Conservation (phyloP, 2,888 invertebrate species). For the Drosophila subsilvestris region DNA sequence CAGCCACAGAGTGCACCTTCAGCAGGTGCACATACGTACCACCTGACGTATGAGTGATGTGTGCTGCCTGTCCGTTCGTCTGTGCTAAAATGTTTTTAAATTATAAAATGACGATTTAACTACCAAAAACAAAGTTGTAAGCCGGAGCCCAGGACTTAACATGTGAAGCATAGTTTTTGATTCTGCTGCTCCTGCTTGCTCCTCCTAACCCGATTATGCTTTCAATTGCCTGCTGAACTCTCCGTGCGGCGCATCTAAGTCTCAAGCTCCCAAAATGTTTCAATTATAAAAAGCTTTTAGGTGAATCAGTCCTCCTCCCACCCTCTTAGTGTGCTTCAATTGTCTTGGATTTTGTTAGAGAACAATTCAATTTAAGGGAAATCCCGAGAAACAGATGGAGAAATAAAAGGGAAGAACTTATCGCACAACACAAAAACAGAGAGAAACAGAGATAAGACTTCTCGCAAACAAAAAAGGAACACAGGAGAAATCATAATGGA, state of each 20-base stretch:
- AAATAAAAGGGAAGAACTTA: neutral
- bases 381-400: neutral
- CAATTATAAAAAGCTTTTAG: constrained; percentile 63
- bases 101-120: constrained; percentile 41
- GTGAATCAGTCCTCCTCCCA: constrained; percentile 27
- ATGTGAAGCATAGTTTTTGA: constrained; percentile 20
- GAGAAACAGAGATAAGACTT: neutral
- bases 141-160: neutral
- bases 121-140: constrained; percentile 15
- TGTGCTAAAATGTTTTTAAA: constrained; percentile 25
- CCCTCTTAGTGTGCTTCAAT: constrained; percentile 31
- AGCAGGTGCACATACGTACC: too few species aligned
- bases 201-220: constrained; percentile 30
- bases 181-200: neutral
- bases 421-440: neutral
- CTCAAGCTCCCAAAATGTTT: constrained; percentile 52
- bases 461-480: constrained; percentile 3
- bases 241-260: neutral
- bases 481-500: neutral
- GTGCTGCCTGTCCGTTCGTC: constrained; percentile 3
- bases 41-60: constrained; percentile 19
- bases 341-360: constrained; percentile 52
- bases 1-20: neutral
- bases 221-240: constrained; percentile 29
- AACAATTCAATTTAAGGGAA: constrained; percentile 65